These are phyloP conservation scores for Struthidea cinerea DNA, from an alignment of 2,113 vertebrate species.

Conservation along the genomic window DNA sequence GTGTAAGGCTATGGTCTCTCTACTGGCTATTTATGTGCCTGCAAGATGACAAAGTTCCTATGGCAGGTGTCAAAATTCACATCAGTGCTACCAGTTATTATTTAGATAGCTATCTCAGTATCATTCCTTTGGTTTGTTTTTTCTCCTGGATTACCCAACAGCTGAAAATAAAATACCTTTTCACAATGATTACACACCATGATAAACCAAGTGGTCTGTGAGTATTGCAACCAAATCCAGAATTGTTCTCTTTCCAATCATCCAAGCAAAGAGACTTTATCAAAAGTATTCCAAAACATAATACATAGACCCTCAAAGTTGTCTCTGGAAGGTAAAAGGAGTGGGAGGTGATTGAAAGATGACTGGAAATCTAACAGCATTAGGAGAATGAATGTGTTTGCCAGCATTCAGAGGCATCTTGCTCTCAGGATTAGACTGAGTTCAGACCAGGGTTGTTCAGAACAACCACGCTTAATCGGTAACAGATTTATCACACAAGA, in stretches of 20 bases:
- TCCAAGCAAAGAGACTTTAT: neutral
- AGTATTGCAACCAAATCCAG: neutral
- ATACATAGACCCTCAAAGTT: neutral
- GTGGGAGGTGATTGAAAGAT: neutral
- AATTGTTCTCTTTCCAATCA: neutral
- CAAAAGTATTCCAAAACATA: neutral
- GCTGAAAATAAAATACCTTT: conserved; percentile 33
- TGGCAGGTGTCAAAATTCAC: conserved; percentile 8
- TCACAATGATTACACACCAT: neutral
- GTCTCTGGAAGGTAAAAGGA: neutral
- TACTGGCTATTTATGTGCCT: conserved; percentile 47
- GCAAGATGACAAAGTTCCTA: neutral
- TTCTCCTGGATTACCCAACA: neutral
- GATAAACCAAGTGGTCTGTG: neutral
- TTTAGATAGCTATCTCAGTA: neutral
- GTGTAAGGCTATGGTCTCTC: neutral
- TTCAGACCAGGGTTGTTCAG: neutral
- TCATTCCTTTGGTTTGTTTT: neutral
- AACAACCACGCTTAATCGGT: neutral
- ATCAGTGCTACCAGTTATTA: neutral
- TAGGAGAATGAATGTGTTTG: neutral
- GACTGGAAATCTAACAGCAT: neutral
- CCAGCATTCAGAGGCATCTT: neutral
- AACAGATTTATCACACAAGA: neutral
- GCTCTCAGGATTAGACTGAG: neutral